These are phyloP conservation scores for Sylvilagus bachmani DNA, from an alignment of 2,113 vertebrate genomes.

Conservation along the genomic window DNA sequence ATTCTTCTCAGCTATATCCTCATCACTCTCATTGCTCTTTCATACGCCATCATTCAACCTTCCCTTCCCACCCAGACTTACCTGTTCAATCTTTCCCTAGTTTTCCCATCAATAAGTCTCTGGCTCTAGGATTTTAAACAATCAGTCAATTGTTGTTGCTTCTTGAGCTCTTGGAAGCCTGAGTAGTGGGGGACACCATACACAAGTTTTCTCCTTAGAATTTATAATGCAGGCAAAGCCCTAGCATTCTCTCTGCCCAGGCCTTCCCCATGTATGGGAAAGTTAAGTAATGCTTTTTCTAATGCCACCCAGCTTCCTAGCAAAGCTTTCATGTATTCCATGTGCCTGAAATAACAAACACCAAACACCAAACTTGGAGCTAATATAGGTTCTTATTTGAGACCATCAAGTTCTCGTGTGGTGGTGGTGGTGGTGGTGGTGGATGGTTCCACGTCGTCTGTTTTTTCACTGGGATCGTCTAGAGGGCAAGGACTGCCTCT, in stretches of 20 bases:
- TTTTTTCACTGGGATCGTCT: conserved; percentile 63
- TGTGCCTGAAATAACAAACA: conserved; percentile 59
- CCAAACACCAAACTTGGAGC: conserved; percentile 10
- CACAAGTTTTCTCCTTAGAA: background rate
- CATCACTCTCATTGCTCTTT: background rate
- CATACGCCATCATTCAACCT: background rate
- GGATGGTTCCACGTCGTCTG: conserved; percentile 53
- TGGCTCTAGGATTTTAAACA: background rate
- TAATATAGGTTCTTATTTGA: conserved; percentile 57
- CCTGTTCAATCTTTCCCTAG: background rate
- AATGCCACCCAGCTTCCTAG: conserved; percentile 38
- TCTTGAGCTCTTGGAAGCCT: background rate
- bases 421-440: conserved; percentile 20
- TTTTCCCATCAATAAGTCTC: background rate
- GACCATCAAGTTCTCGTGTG: conserved; percentile 21
- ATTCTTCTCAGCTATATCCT: background rate
- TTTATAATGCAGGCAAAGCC: conserved; percentile 5
- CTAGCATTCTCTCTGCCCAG: background rate
- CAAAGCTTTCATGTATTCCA: conserved; percentile 13
- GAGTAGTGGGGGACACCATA: background rate
- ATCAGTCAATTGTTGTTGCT: background rate
- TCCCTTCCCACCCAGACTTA: background rate
- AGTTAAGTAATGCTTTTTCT: conserved; percentile 41
- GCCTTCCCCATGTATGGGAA: conserved; percentile 3
- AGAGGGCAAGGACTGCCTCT: conserved; percentile 11